Conservation (phyloP, 2,888 invertebrate genomes). For the Pammene aurita region DNA sequence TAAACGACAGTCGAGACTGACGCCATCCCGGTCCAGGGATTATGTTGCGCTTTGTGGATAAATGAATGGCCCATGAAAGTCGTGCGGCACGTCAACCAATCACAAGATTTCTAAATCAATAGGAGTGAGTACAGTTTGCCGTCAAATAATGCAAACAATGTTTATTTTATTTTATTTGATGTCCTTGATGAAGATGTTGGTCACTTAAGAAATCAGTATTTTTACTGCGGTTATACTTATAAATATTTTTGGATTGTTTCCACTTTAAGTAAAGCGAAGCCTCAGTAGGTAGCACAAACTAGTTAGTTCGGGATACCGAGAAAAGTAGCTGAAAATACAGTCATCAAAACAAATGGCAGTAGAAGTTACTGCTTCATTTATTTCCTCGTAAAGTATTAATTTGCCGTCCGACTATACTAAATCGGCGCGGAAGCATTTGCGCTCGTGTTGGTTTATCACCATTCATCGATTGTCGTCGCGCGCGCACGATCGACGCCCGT, state of each 20-base stretch:
- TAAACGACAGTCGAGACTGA: slow-evolving; percentile 26
- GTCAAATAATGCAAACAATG: background rate
- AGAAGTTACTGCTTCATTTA: slow-evolving; percentile 11
- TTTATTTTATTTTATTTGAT: background rate
- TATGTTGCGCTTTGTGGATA: slow-evolving; percentile 33
- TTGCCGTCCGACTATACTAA: slow-evolving; percentile 32
- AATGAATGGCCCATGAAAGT: slow-evolving; percentile 48
- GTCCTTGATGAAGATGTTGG: background rate
- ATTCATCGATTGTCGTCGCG: slow-evolving; percentile 44
- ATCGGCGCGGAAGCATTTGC: slow-evolving; percentile 46
- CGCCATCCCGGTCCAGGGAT: slow-evolving; percentile 22
- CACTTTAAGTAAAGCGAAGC: background rate
- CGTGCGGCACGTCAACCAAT: slow-evolving; percentile 54
- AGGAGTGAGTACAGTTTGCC: slow-evolving; percentile 37
- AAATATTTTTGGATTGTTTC: no score
- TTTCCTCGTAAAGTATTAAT: slow-evolving; percentile 22
- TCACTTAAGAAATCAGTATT: no score
- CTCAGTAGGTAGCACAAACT: background rate
- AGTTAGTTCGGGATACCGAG: slow-evolving; percentile 2
- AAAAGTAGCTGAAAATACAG: slow-evolving; percentile 2
- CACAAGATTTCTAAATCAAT: slow-evolving; percentile 50
- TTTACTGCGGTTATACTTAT: no score
- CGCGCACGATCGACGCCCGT: slow-evolving; percentile 40
- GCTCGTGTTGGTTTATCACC: slow-evolving; percentile 43
- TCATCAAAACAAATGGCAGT: slow-evolving; percentile 7